These are phyloP conservation scores for Atethmia centrago DNA, from an alignment of 2,888 invertebrate species.

Conservation along the genomic window DNA sequence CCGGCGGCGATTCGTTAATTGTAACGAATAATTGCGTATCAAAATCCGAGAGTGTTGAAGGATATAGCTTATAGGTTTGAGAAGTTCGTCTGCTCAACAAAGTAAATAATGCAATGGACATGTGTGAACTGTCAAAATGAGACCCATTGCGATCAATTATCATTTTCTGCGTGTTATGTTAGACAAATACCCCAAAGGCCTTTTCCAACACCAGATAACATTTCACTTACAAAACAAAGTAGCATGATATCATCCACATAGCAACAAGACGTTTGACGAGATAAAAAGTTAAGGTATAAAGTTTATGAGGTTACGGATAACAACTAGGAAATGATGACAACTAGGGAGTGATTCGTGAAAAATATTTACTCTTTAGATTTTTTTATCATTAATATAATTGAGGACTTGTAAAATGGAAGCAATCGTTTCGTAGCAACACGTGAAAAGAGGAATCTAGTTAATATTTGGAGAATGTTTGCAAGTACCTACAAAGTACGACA, in stretches of 20 bases:
- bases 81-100: too few relatives aligned
- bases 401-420: neutral
- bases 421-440: neutral
- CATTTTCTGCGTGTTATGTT: too few relatives aligned
- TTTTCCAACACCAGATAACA: neutral
- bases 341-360: neutral
- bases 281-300: slow-evolving; percentile 21
- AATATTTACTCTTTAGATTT: neutral
- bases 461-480: neutral
- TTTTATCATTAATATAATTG: neutral
- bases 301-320: slow-evolving; percentile 46
- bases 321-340: slow-evolving; percentile 19
- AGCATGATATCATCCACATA: slow-evolving; percentile 1
- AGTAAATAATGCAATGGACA: too few relatives aligned
- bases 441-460: neutral
- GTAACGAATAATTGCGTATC: too few relatives aligned
- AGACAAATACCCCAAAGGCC: too few relatives aligned
- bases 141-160: too few relatives aligned
- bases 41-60: too few relatives aligned
- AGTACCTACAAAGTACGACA: too few relatives aligned
- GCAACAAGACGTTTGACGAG: slow-evolving; percentile 16
- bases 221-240: neutral
- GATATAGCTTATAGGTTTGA: too few relatives aligned
- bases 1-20: too few relatives aligned
- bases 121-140: too few relatives aligned